Base-by-base conservation (phyloP, 1,140 invertebrate species). In the Amyelois transitella region DNA sequence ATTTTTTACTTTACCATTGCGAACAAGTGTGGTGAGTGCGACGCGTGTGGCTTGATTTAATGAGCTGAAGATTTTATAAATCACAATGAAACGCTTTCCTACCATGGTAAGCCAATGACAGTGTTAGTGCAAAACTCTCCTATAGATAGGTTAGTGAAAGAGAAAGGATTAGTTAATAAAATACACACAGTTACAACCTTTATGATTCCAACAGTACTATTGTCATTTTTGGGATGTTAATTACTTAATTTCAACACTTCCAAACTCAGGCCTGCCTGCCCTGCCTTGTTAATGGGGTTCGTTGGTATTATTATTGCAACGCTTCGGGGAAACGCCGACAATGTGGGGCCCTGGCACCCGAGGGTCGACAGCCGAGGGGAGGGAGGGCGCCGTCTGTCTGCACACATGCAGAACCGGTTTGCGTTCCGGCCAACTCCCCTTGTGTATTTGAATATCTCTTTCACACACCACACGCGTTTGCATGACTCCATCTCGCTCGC, bases 391-490 rank as follows among this genome's bases (percentile, higher is more conserved):
- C 73, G 80, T 77, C 83, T 85, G 83, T 82, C 81, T 85, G 83
- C 83, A 85, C 83, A 87, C 83, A 87, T 87, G 83, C 80, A 87
- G 83, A 87, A 87, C 83, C 83, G 83, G 83, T 87, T 87, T 69
- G 73, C 75, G 81, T 71, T 83, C 76, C 68, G 71, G n/a, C n/a
- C n/a, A n/a, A 79, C 80, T 85, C 80, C 80, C 81, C 81, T 81
- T 78, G 70, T 82, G 75, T 68, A 69, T 60, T 75, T 75, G 60
- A 67, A 60, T 61, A 62, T 79, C 75, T 81, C 75, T 81, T 74
- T 86, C 72, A 72, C 71, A 74, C 63, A 67, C 81, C 77, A 83
- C 78, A 83, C 80, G 77, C 72, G 80, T 69, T 61, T 65, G 78
- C 70, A 83, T 80, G 70, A 70, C 53, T 68, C 75, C 73, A 63